Base-by-base conservation (phyloP, 2,888 invertebrate genomes). In the Lumbricus terrestris region DNA sequence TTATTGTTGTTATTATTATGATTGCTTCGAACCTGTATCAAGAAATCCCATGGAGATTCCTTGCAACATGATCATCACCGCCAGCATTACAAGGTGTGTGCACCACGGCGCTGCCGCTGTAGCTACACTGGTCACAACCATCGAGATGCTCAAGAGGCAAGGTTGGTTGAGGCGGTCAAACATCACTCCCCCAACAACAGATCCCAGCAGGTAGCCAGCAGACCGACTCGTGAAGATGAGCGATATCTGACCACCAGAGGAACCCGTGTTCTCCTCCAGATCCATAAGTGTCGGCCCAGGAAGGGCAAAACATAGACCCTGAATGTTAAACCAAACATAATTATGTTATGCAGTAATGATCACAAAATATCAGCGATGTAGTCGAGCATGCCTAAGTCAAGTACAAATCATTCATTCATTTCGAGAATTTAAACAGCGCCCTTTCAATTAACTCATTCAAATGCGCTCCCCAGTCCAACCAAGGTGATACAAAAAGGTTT, bases 291-390 rank as follows among this genome's bases (percentile, higher is more conserved):
- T 95, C 20, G 95, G 95, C 20, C 95, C 95, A 38, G 95, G 95
- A 89, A 95, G 94, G 11, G 95, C 94, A 91, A 95, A 93, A 91
- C 95, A 95, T 42, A 95, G 92, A 29, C 95, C 95, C 95, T 95
- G 92, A 33, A 93, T 92, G 29, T 47, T 47, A 47, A 18, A 47
- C 5, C 15, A n/a, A n/a, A n/a, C n/a, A n/a, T n/a, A n/a, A n/a
- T n/a, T n/a, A n/a, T n/a, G n/a, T n/a, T n/a, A n/a, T n/a, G n/a
- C 6, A 40, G 40, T 40, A 6, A n/a, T n/a, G n/a, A 40, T 6
- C 15, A 15, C 40, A 40, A 40, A 40, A 15, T 15, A 40, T 40
- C 40, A 40, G 40, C 8, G 15, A 40, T 6, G 8, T 40, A 40
- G 40, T 15, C 40, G 15, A 15, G 40, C 15, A 40, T 15, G 15